Evolutionary conservation across 1,140 invertebrate species (phyloP), one percentile per base, ranked within the genome.

Genomic region (Leptestheria dahalacensis): DNA sequence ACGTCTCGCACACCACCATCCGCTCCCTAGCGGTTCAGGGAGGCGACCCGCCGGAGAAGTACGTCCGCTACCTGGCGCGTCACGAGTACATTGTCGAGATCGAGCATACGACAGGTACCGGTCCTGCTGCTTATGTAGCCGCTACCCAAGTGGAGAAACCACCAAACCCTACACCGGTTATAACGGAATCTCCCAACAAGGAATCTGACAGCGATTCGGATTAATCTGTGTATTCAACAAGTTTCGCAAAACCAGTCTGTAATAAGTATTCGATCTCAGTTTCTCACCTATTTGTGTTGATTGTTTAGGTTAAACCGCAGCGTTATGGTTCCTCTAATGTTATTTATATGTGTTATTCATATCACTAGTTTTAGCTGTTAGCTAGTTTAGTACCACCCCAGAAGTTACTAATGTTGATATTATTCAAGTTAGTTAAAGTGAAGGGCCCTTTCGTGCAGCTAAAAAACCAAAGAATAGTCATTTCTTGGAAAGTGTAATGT

Each of bases 1-100:
- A 95, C 69, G 91, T 95, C 52, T 95, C 90, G 24, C 93, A 98
- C 72, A 94, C 91, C 49, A 96, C 94, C 18, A 87, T 96, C 61
- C 79, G 96, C 64, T 97, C 92, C 59, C 90, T 98, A 23, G 91
- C 91, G 63, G 83, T 97, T 60, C 82, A 85, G 66, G 85, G 86
- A 64, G 87, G 84, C 64, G 86, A 92, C 67, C 92, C 95, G 11
- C 95, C 96, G 3, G 96, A 99, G 74, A 99, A 98, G 76, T 99
- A 96, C 75, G 94, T 98, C 4, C 79, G 91, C 63, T 96, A 98
- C 73, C 78, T 97, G 59, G 91, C 94, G n/a, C 82, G 92, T 64
- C 93, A 96, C 73, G 89, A 97, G 70, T 97, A 97, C 75, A 86
- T 86, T 66, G 85, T 90, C 66, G 86, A 84, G 65, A 89, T 91